Conservation (phyloP, 35 echinoderm and acorn worm species). For the Strongylocentrotus purpuratus region DNA sequence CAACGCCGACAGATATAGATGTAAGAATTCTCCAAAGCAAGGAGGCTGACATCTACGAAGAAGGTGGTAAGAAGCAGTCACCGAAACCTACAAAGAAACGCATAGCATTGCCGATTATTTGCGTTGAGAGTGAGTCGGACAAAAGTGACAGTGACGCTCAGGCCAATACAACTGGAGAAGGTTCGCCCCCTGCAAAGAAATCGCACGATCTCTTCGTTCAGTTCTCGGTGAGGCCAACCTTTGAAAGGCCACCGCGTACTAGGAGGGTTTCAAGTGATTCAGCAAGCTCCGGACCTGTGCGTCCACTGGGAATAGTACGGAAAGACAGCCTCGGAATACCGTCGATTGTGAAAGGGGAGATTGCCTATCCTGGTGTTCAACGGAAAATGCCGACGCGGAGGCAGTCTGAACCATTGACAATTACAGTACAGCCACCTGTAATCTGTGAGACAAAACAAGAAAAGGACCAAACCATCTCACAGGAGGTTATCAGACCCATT, state of each 20-base stretch:
- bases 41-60: not conserved
- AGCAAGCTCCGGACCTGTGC: not conserved
- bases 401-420: conserved; percentile 42
- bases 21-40: not conserved
- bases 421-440: conserved; percentile 38
- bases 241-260: not conserved
- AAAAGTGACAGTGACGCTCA: conserved; percentile 44
- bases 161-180: not conserved
- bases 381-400: conserved; percentile 31
- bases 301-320: not conserved
- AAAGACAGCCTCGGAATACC: conserved; percentile 79
- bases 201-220: not conserved
- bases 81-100: not conserved
- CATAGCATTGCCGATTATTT: conserved; percentile 21
- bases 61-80: not conserved
- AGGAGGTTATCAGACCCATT: conserved; percentile 47
- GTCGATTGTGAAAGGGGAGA: conserved; percentile 68
- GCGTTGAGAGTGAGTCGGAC: conserved; percentile 20
- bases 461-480: conserved; percentile 41
- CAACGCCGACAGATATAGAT: not conserved
- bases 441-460: conserved; percentile 41
- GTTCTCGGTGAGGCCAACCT: conserved; percentile 6
- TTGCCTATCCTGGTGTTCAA: conserved; percentile 61
- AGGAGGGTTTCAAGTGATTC: not conserved
- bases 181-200: conserved; percentile 14